Evolutionary conservation across 1,140 invertebrate genomes (phyloP), one percentile per base, ranked within the genome.

Genomic region (Orchestia grillus): DNA sequence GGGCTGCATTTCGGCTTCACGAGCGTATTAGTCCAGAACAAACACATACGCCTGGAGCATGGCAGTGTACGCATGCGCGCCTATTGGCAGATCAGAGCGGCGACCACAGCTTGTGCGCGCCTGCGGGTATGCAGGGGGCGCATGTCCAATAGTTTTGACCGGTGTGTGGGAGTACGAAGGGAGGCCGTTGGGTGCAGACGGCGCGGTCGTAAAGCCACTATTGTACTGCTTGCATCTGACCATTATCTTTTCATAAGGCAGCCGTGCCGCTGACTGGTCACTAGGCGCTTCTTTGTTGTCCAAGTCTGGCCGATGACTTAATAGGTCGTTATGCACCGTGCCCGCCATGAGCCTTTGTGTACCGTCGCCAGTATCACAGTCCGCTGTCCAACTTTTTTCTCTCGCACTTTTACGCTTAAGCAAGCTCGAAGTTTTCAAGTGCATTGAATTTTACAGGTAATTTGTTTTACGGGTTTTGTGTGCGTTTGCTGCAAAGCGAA

Each of bases 171-270:
- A n/a, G n/a, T n/a, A n/a, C n/a, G n/a, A n/a, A n/a, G n/a, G n/a
- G n/a, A n/a, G n/a, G n/a, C n/a, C n/a, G n/a, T n/a, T 88, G 36
- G 36, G 87, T 88, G 41, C 8, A 8, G 41, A n/a, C 87, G 8
- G 90, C 41, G 8, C 43, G 3, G 16, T 92, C 90, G 42, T 92
- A 92, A 92, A 19, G 90, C 19, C 90, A 92, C 92, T 47, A 94
- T 94, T 94, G 44, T 94, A 36, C 43, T 94, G 92, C 92, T 47
- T 47, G 92, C 92, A 94, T 94, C 92, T 94, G 6, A 44, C 92
- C 92, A 94, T 94, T 47, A 94, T 94, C 92, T 94, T 94, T 42
- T 94, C 92, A 94, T 47, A 94, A 45, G 92, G 43, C 92, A 94
- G 92, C 44, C 92, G 92, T 94, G 92, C 44, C 36, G 45, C 92